A percentile compares a stretch with the other conserved stretches of the same genome.
Conservation (phyloP, 2,888 invertebrate genomes). For the Spatulosminthurus flaviceps region DNA sequence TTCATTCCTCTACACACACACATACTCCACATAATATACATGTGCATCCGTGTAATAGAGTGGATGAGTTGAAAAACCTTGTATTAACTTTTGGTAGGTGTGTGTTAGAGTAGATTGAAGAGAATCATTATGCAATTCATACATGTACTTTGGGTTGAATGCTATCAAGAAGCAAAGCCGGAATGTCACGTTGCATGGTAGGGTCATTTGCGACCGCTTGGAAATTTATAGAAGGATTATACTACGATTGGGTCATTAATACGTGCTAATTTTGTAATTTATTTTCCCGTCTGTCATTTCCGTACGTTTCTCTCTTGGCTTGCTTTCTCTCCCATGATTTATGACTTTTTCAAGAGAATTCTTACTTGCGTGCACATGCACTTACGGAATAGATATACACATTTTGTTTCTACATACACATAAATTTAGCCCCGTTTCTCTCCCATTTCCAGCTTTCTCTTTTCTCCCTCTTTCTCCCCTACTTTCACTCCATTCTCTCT, state of each 20-base stretch:
- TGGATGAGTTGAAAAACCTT: too few species aligned
- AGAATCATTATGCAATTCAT: neutral
- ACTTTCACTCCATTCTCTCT: neutral
- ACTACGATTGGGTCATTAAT: slow-evolving; percentile 62
- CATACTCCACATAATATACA: neutral
- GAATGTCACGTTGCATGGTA: slow-evolving; percentile 43
- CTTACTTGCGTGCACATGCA: slow-evolving; percentile 43
- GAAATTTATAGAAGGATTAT: slow-evolving; percentile 62
- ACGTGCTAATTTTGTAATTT: slow-evolving; percentile 64
- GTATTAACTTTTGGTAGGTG: too few species aligned
- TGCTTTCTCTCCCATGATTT: slow-evolving; percentile 56
- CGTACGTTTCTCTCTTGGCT: slow-evolving; percentile 43
- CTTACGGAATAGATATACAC: slow-evolving; percentile 6
- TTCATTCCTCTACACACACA: neutral
- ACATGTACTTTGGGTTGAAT: neutral
- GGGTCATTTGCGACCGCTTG: slow-evolving; percentile 56
- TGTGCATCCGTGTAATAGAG: too few species aligned
- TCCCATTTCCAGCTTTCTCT: neutral
- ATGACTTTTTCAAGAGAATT: slow-evolving; percentile 50
- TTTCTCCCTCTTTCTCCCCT: neutral
- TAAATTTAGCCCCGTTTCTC: neutral
- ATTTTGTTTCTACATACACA: slow-evolving; percentile 21
- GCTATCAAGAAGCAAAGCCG: slow-evolving; percentile 44
- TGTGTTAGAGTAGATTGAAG: too few species aligned
- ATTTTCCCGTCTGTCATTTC: slow-evolving; percentile 62